Percentiles rank a stretch among this genome's conserved stretches.
phyloP scores from a whole-genome alignment of 1,140 invertebrate genomes.

The Ptiloglossa arizonensis region DNA sequence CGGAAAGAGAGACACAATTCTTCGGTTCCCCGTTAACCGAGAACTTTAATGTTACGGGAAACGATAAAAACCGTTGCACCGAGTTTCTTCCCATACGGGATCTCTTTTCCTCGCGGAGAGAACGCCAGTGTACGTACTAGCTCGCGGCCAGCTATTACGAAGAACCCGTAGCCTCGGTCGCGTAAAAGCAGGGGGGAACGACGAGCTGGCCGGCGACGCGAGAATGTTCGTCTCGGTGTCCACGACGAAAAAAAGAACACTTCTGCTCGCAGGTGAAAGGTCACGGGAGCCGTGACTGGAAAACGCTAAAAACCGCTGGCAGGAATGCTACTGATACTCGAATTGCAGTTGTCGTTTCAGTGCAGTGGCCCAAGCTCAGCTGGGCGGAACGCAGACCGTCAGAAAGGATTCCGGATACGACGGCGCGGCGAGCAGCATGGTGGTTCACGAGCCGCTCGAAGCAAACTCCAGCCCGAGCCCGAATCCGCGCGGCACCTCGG shows the following conservation, averaged over 20 bases:
- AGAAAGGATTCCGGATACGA: conserved; percentile 71
- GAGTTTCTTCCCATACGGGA: not conserved
- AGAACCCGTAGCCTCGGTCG: too few species aligned
- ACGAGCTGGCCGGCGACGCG: too few species aligned
- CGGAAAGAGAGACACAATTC: too few species aligned
- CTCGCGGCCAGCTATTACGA: too few species aligned
- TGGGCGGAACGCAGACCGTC: conserved; percentile 62
- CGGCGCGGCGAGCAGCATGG: conserved; percentile 69
- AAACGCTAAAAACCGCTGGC: not conserved
- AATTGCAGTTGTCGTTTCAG: conserved; percentile 76
- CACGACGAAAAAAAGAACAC: not conserved
- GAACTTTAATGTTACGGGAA: too few species aligned
- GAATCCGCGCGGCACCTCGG: conserved; percentile 74
- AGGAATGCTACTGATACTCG: conserved; percentile 60
- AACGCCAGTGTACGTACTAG: too few species aligned
- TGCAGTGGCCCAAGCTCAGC: conserved; percentile 77
- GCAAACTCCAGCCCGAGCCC: conserved; percentile 77
- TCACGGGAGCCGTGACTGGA: not conserved
- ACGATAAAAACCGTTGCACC: not conserved
- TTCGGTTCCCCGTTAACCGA: too few species aligned
- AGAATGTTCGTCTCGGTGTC: conserved; percentile 16
- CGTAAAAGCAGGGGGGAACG: too few species aligned
- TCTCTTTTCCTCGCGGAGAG: too few species aligned
- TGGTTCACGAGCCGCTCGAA: conserved; percentile 74
- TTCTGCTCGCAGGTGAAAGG: not conserved